These are phyloP conservation scores for Pseudochromis fuscus DNA, from an alignment of 2,797 vertebrate genomes.

Conservation along the genomic window DNA sequence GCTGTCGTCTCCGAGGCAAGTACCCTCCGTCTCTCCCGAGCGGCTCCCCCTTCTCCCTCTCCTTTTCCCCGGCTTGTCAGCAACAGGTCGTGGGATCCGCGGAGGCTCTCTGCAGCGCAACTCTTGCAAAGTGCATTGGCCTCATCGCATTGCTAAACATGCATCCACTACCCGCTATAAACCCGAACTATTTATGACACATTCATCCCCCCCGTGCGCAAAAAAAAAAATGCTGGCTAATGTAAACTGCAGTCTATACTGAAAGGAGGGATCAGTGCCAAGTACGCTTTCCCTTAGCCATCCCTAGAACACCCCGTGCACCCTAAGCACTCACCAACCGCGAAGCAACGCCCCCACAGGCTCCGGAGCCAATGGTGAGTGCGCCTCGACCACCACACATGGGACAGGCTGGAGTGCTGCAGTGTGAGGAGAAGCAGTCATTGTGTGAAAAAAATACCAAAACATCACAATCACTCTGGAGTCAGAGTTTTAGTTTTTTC, in stretches of 20 bases:
- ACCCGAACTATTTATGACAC: conserved; percentile 74
- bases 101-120: conserved; percentile 81
- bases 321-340: conserved; percentile 67
- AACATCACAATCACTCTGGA: background rate
- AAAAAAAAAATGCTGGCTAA: conserved; percentile 59
- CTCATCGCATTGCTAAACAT: conserved; percentile 82
- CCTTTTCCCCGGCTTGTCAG: conserved; percentile 84
- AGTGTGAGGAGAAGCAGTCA: background rate
- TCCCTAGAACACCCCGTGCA: conserved; percentile 81
- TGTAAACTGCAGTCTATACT: conserved; percentile 74
- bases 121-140: conserved; percentile 81
- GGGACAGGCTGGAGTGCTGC: conserved; percentile 47
- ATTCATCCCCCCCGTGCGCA: conserved; percentile 51
- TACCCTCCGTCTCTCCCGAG: conserved; percentile 69
- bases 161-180: conserved; percentile 67
- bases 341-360: conserved; percentile 76
- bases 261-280: conserved; percentile 83
- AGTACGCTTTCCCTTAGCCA: conserved; percentile 83
- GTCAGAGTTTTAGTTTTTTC: background rate
- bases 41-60: conserved; percentile 74
- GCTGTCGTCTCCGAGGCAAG: conserved; percentile 75
- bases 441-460: background rate
- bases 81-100: conserved; percentile 84
- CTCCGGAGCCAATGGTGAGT: conserved; percentile 79
- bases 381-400: conserved; percentile 59